Evolutionary conservation across 2,113 vertebrate species (phyloP), one percentile per base, ranked within the genome.

Genomic region (Paradisaea rubra): DNA sequence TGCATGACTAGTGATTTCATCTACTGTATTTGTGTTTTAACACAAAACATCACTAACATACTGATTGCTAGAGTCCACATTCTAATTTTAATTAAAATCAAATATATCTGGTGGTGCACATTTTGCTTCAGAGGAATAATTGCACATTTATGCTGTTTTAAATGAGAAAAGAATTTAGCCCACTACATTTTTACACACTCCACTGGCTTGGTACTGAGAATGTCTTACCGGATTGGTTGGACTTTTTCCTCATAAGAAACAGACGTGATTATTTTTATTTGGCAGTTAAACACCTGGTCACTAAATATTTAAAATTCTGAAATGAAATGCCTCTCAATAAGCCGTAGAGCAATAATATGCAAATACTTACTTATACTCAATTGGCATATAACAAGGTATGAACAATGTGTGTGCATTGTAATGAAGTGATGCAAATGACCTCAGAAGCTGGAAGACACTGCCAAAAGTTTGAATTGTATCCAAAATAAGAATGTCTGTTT

Each of bases 301-400:
- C 91, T 96, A 95, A 97, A 97, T 97, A 97, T 96, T 97, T 95
- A 93, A 97, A 93, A 72, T 76, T 60, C 74, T 89, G 50, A 90
- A 96, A 97, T 82, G 18, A 97, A 97, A 97, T 95, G 49, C 23
- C 42, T 97, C 63, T 96, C 89, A 94, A 82, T 84, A 89, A 94
- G 44, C 72, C 65, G 24, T 52, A 37, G 18, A 95, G 68, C 57
- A 88, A 78, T 69, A 85, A 78, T 85, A 92, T 24, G 54, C 42
- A 94, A 90, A 95, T 95, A 87, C 56, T 82, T 95, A 86, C 59
- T 94, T 95, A 89, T 12, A 91, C 83, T 91, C 56, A 91, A 89
- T 90, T 11, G 33, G 83, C 76, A 87, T 60, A 89, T 84, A 97
- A 95, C 69, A 96, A 95, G 89, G 54, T 83, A 91, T 52, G 73